Evolutionary conservation across 2,797 vertebrate genomes (phyloP), one percentile per base, ranked within the genome.

Genomic region (Hypotaenidia philippensis): DNA sequence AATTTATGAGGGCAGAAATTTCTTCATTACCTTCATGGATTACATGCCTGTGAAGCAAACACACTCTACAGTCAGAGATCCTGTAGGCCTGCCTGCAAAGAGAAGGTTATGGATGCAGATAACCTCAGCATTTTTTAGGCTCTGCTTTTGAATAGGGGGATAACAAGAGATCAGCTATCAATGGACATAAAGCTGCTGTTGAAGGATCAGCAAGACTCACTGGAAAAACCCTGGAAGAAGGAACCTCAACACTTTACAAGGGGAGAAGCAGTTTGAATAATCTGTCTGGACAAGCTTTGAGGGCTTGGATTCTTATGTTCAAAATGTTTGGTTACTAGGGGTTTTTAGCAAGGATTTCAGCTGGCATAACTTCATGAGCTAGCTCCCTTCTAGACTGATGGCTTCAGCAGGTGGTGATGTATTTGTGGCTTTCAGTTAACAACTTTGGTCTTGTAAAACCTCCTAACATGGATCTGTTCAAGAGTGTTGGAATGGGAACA

Each of bases 371-470:
- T 75, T 80, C 47, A 61, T 8, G 41, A 89, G 25, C 44, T 65
- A 87, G 40, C 60, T 91, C 53, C 21, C 21, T 71, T 83, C 59
- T 92, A 83, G 50, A 55, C 68, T 87, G 77, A 91, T 83, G 77
- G 72, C 57, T 91, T 83, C 65, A 91, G 75, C 93, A 95, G 82
- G 57, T 91, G 84, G 79, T 71, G 74, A 80, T 56, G 25, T 77
- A 83, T 83, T 93, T 93, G 86, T 83, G 84, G 63, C 56, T 90
- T 96, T 69, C 68, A 57, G 68, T 71, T 90, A 93, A 59, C 3
- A 0, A 77, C 69, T 83, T 83, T 52, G 57, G 72, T 85, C 69
- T 92, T 93, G 69, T 47, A 89, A 92, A 78, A 47, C 23, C 34
- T 91, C 34, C 49, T 85, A 57, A 81, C 7, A 38, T 2, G 25